phyloP scores from a whole-genome alignment of 2,113 vertebrate genomes.

The Hydropotes inermis region DNA sequence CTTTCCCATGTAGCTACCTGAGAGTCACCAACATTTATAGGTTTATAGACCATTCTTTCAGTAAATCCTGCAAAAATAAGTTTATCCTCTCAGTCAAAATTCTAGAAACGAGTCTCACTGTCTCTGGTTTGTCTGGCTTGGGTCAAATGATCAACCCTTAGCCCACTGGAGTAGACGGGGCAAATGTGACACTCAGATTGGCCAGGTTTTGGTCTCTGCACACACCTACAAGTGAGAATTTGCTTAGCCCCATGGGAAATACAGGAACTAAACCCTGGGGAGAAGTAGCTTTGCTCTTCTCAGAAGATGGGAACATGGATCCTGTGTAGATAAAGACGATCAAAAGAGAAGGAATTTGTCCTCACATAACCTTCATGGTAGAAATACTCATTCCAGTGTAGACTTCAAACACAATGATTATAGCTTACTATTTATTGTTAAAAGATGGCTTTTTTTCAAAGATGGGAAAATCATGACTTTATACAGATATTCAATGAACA shows the following conservation, averaged over 20 bases:
- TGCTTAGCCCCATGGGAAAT: not conserved
- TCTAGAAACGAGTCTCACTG: not conserved
- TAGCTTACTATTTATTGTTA: conserved; percentile 38
- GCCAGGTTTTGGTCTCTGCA: not conserved
- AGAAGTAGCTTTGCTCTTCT: not conserved
- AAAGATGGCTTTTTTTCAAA: not conserved
- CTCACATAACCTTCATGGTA: not conserved
- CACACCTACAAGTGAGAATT: too few relatives aligned
- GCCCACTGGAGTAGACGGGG: not conserved
- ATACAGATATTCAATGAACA: conserved; percentile 21
- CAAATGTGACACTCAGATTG: too few relatives aligned
- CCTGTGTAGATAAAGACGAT: not conserved
- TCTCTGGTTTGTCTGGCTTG: not conserved
- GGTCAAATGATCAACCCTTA: not conserved
- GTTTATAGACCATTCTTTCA: not conserved
- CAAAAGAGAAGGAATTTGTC: not conserved
- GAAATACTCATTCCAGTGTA: not conserved
- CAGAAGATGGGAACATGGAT: not conserved
- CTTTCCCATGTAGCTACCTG: not conserved
- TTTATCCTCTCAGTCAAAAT: not conserved
- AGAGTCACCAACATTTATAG: not conserved
- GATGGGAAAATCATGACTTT: conserved; percentile 19
- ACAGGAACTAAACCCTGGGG: not conserved
- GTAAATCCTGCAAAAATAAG: not conserved
- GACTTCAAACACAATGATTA: conserved; percentile 20